phyloP scores from a whole-genome alignment of 2,888 invertebrate species.

The Liodrosophila aerea region DNA sequence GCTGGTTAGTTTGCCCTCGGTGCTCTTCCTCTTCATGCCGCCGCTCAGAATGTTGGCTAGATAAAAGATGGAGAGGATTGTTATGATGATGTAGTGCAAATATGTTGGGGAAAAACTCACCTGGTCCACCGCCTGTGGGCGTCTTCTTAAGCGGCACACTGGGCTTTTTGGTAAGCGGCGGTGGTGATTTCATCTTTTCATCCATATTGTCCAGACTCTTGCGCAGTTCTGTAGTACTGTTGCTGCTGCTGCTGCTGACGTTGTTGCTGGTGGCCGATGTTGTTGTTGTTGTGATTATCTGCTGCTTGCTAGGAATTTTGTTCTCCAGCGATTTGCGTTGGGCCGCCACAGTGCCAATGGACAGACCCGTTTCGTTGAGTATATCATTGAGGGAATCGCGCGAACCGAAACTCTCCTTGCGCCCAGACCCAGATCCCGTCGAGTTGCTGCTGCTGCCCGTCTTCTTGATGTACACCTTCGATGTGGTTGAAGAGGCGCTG shows the following conservation, averaged over 20 bases:
- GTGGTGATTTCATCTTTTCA: slow-evolving; percentile 81
- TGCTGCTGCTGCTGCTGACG: slow-evolving; percentile 35
- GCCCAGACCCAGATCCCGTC: slow-evolving; percentile 68
- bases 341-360: slow-evolving; percentile 83
- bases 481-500: slow-evolving; percentile 60
- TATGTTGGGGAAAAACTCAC: too few relatives aligned
- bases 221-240: slow-evolving; percentile 67
- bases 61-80: too few relatives aligned
- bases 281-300: slow-evolving; percentile 46
- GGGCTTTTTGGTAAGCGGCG: slow-evolving; percentile 86
- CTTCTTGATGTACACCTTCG: slow-evolving; percentile 69
- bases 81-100: too few relatives aligned
- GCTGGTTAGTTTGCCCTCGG: slow-evolving; percentile 83
- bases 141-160: slow-evolving; percentile 87
- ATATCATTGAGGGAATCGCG: slow-evolving; percentile 82
- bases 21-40: slow-evolving; percentile 85
- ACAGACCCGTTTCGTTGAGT: slow-evolving; percentile 80
- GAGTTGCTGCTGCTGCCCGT: slow-evolving; percentile 67
- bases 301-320: slow-evolving; percentile 77
- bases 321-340: slow-evolving; percentile 84
- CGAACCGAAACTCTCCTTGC: slow-evolving; percentile 82
- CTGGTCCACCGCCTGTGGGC: slow-evolving; percentile 84
- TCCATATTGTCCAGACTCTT: slow-evolving; percentile 82
- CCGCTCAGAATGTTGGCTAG: slow-evolving; percentile 85
- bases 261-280: slow-evolving; percentile 35